Evolutionary conservation across 2,113 vertebrate genomes (phyloP), one percentile per base, ranked within the genome.

Genomic region (Catharus minimus): DNA sequence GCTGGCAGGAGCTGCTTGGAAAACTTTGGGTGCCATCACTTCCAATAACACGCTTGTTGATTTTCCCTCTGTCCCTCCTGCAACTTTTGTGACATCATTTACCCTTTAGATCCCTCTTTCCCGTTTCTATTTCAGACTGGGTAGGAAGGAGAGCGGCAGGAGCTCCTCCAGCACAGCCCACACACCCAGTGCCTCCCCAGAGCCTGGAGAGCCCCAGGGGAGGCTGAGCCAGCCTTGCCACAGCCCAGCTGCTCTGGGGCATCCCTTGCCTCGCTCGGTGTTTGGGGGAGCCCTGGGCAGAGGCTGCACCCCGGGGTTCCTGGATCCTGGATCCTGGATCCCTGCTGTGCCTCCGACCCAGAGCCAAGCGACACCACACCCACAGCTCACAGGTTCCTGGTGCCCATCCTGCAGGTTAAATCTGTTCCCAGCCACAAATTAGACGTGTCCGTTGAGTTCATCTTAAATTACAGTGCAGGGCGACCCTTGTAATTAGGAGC

Each of bases 341-440:
- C 36, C 66, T 4, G 38, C 47, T 55, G 76, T 0, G 14, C 53
- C 44, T 41, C 52, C 6, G 5, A 24, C 8, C 53, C 7, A 0
- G 18, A 11, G 20, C 57, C 57, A 5, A 64, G 39, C 0, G 49
- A 61, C 55, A 30, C 44, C 1, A 5, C 0, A 5, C 32, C 53
- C 77, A 39, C 67, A 46, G 26, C 68, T 17, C 4, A 15, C 83
- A 94, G 93, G 85, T 72, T 64, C 58, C 44, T 82, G 82, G 72
- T 62, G 32, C 68, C 66, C 55, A 3, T 84, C 62, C 47, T 43
- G 64, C 61, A 86, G 86, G 93, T 94, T 95, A 94, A 96, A 96
- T 95, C 90, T 56, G 92, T 69, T 94, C 81, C 65, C 11, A 7
- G 75, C 95, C 94, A 80, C 96, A 94, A 95, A 95, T 96, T 39